Conservation (phyloP, 1,140 invertebrate genomes). For the Drosophila punjabiensis region DNA sequence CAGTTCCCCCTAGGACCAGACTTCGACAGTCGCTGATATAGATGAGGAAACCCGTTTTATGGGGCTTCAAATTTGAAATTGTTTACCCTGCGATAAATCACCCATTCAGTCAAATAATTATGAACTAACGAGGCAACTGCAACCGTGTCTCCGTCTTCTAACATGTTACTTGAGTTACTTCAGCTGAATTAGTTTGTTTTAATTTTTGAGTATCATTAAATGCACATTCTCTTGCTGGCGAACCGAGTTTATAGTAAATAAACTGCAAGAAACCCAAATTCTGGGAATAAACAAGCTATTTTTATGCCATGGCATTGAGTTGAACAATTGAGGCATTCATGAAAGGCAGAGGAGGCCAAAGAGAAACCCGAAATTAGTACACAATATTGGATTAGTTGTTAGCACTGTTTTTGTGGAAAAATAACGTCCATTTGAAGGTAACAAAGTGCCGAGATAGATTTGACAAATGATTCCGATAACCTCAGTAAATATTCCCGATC, state of each 20-base stretch:
- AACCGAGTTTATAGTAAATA: conserved; percentile 16
- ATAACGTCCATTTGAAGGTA: background rate
- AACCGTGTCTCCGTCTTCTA: background rate
- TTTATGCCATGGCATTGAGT: conserved; percentile 12
- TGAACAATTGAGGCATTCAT: conserved; percentile 51
- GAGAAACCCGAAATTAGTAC: conserved; percentile 1
- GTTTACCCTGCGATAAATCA: conserved; percentile 29
- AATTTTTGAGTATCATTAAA: background rate
- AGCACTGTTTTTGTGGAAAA: background rate
- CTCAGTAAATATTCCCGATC: background rate
- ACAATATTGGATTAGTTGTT: conserved; percentile 14
- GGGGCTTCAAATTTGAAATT: background rate
- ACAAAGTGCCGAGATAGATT: background rate
- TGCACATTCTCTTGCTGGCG: background rate
- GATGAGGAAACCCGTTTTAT: conserved; percentile 33
- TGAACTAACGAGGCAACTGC: conserved; percentile 7
- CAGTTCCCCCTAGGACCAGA: conserved; percentile 15
- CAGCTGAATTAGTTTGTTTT: conserved; percentile 11
- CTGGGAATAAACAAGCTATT: conserved; percentile 19
- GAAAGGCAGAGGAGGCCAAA: conserved; percentile 2
- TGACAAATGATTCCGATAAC: background rate
- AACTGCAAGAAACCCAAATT: background rate
- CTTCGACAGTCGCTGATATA: conserved; percentile 8
- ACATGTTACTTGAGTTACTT: conserved; percentile 6
- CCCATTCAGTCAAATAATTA: conserved; percentile 16